phyloP scores from a whole-genome alignment of 1,140 invertebrate species.

The Tachypleus tridentatus region DNA sequence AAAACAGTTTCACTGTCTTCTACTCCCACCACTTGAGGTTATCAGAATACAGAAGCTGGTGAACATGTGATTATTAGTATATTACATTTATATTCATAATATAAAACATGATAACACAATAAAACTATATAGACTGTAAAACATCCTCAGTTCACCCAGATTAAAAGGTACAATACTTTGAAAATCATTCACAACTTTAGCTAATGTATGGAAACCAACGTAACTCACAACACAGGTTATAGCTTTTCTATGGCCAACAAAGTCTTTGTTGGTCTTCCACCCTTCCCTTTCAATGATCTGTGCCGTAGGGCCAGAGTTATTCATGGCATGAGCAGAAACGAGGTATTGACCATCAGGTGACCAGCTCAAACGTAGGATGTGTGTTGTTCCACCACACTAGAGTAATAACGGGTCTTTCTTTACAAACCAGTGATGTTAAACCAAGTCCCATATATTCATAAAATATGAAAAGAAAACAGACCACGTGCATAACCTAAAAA shows the following conservation, averaged over 20 bases:
- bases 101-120: too few relatives aligned
- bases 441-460: slow-evolving; percentile 4
- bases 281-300: slow-evolving; percentile 64
- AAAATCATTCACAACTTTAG: not conserved
- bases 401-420: slow-evolving; percentile 4
- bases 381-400: slow-evolving; percentile 73
- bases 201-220: not conserved
- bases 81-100: too few relatives aligned
- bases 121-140: too few relatives aligned
- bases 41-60: too few relatives aligned
- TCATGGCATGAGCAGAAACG: slow-evolving; percentile 95
- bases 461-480: not conserved
- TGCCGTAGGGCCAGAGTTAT: slow-evolving; percentile 58
- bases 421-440: slow-evolving; percentile 1
- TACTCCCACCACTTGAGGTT: too few relatives aligned
- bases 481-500: too few relatives aligned
- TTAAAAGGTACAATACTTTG: too few relatives aligned
- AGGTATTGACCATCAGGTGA: slow-evolving; percentile 95
- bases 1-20: too few relatives aligned
- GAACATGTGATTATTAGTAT: too few relatives aligned
- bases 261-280: slow-evolving; percentile 87
- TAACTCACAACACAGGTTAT: slow-evolving; percentile 76
- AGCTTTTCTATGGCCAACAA: slow-evolving; percentile 93
- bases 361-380: slow-evolving; percentile 85
- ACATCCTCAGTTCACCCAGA: too few relatives aligned